Base-by-base conservation (phyloP, 2,113 vertebrate species). In the Dissostichus mawsoni region DNA sequence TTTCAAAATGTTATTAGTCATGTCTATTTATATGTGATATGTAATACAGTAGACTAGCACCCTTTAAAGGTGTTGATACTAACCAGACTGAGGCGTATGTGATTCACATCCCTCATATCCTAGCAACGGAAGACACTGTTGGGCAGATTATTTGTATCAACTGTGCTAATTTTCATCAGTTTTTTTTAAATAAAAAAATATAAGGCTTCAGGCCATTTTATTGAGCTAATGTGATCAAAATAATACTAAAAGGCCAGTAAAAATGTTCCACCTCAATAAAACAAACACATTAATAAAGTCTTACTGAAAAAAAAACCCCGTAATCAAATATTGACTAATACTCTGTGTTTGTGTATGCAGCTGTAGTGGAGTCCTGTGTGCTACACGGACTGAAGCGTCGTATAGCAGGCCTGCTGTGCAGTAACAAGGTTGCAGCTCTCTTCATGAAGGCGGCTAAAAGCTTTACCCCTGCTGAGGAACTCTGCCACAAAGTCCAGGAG, bases 381-480 rank as follows among this genome's bases (percentile, higher is more conserved):
- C 89, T 99, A 5, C 95, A 98, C 0, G 97, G 98, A 9, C 88
- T 99, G 84, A 96, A 94, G 92, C 95, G 97, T 0, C 93, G 97
- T 64, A 97, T 98, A 0, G 98, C 98, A 0, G 98, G 98, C 0
- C 97, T 99, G 92, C 95, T 99, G 90, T 97, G 97, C 90, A 99
- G 96, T 89, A 99, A 99, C 93, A 99, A 99, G 94, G 96, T 99
- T 0, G 97, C 97, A 0, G 97, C 98, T 0, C 96, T 99, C 1
- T 99, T 99, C 76, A 97, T 97, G 96, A 99, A 99, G 92, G 96
- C 97, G 93, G 97, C 95, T 25, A 99, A 97, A 94, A 96, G 92
- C 94, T 99, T 97, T 73, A 91, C 95, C 0, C 96, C 95, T 0
- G 98, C 98, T 0, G 97, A 98, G 78, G 96, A 98, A 80, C 96